These are phyloP conservation scores for Reticulitermes lucifugus DNA, from an alignment of 2,888 invertebrate species.

Conservation along the genomic window DNA sequence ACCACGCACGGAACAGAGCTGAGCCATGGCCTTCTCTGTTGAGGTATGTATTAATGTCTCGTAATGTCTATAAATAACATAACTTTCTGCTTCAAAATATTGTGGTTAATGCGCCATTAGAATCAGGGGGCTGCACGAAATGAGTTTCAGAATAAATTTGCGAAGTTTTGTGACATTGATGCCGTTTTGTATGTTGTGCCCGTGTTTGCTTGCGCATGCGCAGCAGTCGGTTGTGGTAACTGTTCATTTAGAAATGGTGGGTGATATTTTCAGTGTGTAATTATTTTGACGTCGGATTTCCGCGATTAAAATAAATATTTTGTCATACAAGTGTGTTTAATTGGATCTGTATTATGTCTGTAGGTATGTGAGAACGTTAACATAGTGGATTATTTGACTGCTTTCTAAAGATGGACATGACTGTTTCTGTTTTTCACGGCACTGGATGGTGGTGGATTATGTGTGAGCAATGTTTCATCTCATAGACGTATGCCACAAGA, in stretches of 20 bases:
- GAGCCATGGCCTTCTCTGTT: not conserved
- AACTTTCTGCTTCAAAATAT: not conserved
- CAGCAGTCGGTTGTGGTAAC: slow-evolving; percentile 51
- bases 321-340: not conserved
- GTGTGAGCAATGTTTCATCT: slow-evolving; percentile 37
- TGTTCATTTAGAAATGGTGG: slow-evolving; percentile 52
- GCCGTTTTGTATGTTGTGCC: not conserved
- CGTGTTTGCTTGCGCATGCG: slow-evolving; percentile 49
- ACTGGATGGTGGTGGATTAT: slow-evolving; percentile 44
- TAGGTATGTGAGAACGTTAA: slow-evolving; percentile 3
- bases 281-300: slow-evolving; percentile 11
- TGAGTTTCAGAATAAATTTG: too few species aligned
- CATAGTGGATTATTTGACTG: not conserved
- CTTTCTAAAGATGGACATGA: not conserved
- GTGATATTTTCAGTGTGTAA: slow-evolving; percentile 7
- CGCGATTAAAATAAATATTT: not conserved
- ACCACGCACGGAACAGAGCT: not conserved
- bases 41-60: not conserved
- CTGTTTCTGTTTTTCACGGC: slow-evolving; percentile 43
- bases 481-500: too few species aligned
- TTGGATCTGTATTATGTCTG: not conserved
- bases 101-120: too few species aligned
- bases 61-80: not conserved
- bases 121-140: too few species aligned
- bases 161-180: too few species aligned